Evolutionary conservation across 2,113 vertebrate species (phyloP).

Genomic region (Trogon melanurus): DNA sequence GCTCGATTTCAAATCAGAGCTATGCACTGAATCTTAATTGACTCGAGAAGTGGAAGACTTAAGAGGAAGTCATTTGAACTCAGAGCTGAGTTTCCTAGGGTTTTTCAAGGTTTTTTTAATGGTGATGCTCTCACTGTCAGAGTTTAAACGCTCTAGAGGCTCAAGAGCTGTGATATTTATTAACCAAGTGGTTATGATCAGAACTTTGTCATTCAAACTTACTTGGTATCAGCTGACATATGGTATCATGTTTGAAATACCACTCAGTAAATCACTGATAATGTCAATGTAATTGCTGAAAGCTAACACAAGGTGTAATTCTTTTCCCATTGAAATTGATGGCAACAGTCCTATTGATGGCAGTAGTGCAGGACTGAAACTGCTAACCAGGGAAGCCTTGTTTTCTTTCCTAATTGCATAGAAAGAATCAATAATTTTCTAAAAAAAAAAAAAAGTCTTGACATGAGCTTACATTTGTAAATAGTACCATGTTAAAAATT

Average conservation of each 20-base stretch:
- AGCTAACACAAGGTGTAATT: constrained; percentile 41
- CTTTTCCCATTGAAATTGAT: constrained; percentile 40
- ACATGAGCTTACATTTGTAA: not conserved
- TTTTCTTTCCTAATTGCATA: not conserved
- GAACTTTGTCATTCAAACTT: constrained; percentile 50
- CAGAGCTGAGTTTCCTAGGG: not conserved
- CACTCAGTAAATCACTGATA: constrained; percentile 66
- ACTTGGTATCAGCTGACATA: constrained; percentile 54
- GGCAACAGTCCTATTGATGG: not conserved
- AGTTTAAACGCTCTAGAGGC: constrained; percentile 26
- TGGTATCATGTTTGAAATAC: constrained; percentile 51
- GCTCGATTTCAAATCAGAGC: not conserved
- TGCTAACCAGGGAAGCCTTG: not conserved
- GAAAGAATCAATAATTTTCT: not conserved
- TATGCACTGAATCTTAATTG: constrained; percentile 28
- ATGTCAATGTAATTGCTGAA: constrained; percentile 61
- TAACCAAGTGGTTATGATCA: constrained; percentile 52
- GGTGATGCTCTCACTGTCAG: not conserved
- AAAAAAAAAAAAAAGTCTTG: not conserved
- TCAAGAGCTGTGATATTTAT: constrained; percentile 50
- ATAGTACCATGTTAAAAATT: not conserved
- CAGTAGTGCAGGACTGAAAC: not conserved
- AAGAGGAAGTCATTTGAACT: constrained; percentile 21
- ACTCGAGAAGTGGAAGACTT: constrained; percentile 9
- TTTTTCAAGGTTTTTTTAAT: not conserved